phyloP scores from a whole-genome alignment of 2,888 invertebrate genomes.

The Xestia c-nigrum region DNA sequence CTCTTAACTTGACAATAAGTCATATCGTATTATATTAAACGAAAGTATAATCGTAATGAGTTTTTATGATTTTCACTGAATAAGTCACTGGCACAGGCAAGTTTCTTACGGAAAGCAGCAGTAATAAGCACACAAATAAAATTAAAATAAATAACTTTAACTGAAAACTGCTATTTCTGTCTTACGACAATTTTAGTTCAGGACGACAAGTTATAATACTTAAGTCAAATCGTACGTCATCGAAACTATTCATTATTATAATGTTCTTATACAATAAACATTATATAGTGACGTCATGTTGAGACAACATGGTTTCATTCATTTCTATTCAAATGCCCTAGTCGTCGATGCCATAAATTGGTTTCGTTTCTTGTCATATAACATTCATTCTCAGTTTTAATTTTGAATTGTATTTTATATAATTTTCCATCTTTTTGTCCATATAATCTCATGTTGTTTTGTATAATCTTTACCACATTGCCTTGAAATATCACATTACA shows the following conservation, averaged over 20 bases:
- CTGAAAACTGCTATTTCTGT: not conserved
- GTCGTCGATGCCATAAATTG: no score
- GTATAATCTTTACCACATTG: no score
- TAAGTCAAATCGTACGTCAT: not conserved
- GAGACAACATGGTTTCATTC: conserved; percentile 22
- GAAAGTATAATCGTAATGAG: no score
- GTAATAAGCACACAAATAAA: not conserved
- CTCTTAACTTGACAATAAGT: not conserved
- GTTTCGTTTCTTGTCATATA: no score
- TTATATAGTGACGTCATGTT: conserved; percentile 12
- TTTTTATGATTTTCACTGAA: no score
- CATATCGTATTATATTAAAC: not conserved
- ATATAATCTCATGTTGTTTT: no score
- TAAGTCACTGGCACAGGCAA: not conserved
- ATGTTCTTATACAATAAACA: conserved; percentile 3
- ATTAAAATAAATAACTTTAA: not conserved
- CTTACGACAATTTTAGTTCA: not conserved
- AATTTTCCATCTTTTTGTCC: no score
- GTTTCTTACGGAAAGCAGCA: not conserved
- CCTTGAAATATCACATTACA: no score
- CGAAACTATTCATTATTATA: conserved; percentile 29
- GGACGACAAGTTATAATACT: not conserved
- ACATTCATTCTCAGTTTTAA: no score
- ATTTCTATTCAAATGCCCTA: no score
- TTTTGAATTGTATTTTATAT: no score